Percentiles rank a stretch among this genome's conserved stretches.
These are phyloP conservation scores for rabbit (Oryctolagus cuniculus) DNA, from an alignment of 2,113 vertebrate species.

Conservation along the genomic window mOryCun1.1 NC_091434.1:12694001-12694500, in stretches of 20 bases:
- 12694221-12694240: not conserved
- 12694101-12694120: slow-evolving; percentile 53
- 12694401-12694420: not conserved
- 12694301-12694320: not conserved
- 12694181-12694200: not conserved
- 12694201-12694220: not conserved
- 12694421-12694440: not conserved
- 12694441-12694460: not conserved
- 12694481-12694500: not conserved
- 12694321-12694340: not conserved
- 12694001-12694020: not conserved
- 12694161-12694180: not conserved
- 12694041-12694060: not conserved
- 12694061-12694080: not conserved
- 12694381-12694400: not conserved
- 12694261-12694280: not conserved
- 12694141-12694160: not conserved
- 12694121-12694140: not conserved
- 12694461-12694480: not conserved
- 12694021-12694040: not conserved
- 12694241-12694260: not conserved
- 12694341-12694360: slow-evolving; percentile 18
- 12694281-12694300: not conserved
- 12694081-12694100: no score
- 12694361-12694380: not conserved